Base-by-base conservation (phyloP, 1,140 invertebrate species). In the Brachionus plicatilis region DNA sequence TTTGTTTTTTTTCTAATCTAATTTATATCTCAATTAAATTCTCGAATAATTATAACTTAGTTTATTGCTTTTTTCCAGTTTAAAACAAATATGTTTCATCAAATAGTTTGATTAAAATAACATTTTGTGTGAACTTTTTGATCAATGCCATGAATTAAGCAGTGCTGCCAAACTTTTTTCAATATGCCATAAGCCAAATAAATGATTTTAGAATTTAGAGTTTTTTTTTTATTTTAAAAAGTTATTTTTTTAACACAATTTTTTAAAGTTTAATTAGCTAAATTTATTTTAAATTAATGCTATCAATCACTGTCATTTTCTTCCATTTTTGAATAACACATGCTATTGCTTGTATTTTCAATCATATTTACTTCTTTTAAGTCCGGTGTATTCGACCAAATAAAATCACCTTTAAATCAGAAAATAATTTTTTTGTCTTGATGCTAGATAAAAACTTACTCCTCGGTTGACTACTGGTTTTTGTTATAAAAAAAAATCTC, bases 261-360 rank as follows among this genome's bases (percentile, higher is more conserved):
- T 24, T 60, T 20, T 24, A 27, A 60, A 60, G 53, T 60, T 60
- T 60, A 60, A 60, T 60, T 60, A 60, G 53, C 53, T 60, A 60
- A 60, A 20, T 60, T 60, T 60, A 20, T 60, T 24, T 60, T 1
- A 24, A 41, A 37, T 37, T 41, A 17, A 43, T 37, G 3, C 20
- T 29, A 68, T 43, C 41, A 72, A 76, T 76, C 72, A 76, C 72
- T 76, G 24, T 76, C 72, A 20, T 60, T 53, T 53, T 75, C 72
- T 53, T 76, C 72, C 72, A 76, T 76, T 76, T 76, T 76, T 76
- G 72, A 76, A 50, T 76, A 76, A 50, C 24, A 76, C 68, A 72
- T 72, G 27, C 29, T 76, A 12, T 11, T 27, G n/a, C 1, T 50
- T 20, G 72, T 50, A 27, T 76, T 76, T 76, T 47, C 72, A 37